These are phyloP conservation scores for Copsychus sechellarum DNA, from an alignment of 2,113 vertebrate species.

Conservation along the genomic window DNA sequence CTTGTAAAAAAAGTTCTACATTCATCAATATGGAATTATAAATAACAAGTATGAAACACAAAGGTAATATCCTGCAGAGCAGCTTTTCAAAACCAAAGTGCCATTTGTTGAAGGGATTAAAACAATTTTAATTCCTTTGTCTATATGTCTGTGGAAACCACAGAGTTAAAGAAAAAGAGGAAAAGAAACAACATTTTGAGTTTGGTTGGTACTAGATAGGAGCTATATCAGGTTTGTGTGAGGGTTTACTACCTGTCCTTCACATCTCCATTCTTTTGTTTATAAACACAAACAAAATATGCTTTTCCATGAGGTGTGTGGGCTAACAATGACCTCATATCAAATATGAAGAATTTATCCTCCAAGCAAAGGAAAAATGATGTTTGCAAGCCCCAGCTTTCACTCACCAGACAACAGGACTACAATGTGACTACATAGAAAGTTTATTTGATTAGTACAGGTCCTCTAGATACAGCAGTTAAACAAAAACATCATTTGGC, in stretches of 20 bases:
- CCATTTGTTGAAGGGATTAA: not conserved
- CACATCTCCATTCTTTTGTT: not conserved
- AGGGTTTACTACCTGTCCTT: not conserved
- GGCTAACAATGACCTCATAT: not conserved
- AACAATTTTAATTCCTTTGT: not conserved
- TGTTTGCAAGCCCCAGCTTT: not conserved
- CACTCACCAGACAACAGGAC: not conserved
- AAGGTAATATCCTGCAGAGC: not conserved
- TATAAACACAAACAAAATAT: not conserved
- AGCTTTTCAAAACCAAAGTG: not conserved
- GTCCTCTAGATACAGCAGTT: not conserved
- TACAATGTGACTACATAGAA: not conserved
- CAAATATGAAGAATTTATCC: not conserved
- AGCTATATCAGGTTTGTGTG: not conserved
- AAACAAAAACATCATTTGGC: not conserved
- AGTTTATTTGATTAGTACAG: slow-evolving; percentile 30
- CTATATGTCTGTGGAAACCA: not conserved
- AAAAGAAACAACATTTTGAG: not conserved
- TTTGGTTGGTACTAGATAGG: not conserved
- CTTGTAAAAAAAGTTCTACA: not conserved
- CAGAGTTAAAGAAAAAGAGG: not conserved
- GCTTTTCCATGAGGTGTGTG: not conserved
- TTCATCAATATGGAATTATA: not conserved
- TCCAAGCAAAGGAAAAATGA: not conserved
- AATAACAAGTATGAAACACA: not conserved